phyloP scores from a whole-genome alignment of 2,888 invertebrate species.

The Cerceris rybyensis region DNA sequence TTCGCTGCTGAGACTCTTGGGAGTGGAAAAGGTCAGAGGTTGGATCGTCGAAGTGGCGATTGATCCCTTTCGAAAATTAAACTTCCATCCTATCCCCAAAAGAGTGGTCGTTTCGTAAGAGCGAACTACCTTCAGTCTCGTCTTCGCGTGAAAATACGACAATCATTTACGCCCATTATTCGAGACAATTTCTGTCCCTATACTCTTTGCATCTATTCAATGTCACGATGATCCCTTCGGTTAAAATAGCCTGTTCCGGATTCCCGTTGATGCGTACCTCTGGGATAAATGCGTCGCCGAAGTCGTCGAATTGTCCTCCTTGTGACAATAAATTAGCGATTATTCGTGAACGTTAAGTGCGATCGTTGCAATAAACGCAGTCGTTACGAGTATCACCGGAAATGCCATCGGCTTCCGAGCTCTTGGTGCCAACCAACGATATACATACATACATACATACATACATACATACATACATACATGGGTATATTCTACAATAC shows the following conservation, averaged over 20 bases:
- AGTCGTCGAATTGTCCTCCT: neutral
- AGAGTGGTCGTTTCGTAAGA: too few relatives aligned
- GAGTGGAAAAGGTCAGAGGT: constrained; percentile 28
- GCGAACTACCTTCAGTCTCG: too few relatives aligned
- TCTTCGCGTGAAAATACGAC: too few relatives aligned
- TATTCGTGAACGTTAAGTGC: constrained; percentile 11
- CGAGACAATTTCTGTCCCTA: too few relatives aligned
- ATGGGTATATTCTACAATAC: too few relatives aligned
- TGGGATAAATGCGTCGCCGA: neutral
- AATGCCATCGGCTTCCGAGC: neutral
- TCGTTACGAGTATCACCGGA: neutral
- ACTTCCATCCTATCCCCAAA: neutral
- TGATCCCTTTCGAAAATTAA: neutral
- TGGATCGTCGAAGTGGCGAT: neutral
- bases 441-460: too few relatives aligned
- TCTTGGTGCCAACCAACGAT: constrained; percentile 30
- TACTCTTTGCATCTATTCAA: too few relatives aligned
- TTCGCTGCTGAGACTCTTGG: neutral
- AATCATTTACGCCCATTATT: neutral
- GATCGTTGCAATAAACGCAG: constrained; percentile 26
- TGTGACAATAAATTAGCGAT: neutral
- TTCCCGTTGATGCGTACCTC: neutral
- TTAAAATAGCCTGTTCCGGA: neutral
- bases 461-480: too few relatives aligned
- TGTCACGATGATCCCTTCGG: too few relatives aligned